Evolutionary conservation across 2,888 invertebrate species (phyloP), one percentile per base, ranked within the genome.

Genomic region (Brenthis daphne): DNA sequence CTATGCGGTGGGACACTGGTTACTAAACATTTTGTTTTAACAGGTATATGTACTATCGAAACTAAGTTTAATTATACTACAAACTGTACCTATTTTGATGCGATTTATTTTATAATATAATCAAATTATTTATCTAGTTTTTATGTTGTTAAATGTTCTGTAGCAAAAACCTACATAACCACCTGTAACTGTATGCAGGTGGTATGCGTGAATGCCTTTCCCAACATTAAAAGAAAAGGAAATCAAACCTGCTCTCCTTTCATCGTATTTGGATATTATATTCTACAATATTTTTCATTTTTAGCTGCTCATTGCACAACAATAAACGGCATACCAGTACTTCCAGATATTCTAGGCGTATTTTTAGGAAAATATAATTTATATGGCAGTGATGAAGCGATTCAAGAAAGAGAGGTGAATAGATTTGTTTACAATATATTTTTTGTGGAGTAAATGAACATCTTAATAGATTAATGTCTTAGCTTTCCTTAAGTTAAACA

Each of bases 1-100:
- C 85, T 82, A 8, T 90, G 90, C 70, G 89, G 89, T 2, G 89
- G 89, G 3, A 86, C 86, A 5, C 69, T 90, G 65, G 64, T 90
- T 3, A 82, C 83, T 0, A 82, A 82, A 57, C 79, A 73, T 50
- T 73, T 79, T 12, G 79, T 89, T 29, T 48, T 89, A 13, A 88
- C 88, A 70, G 88, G 88, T 87, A 57, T 8, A 29, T 29, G 29
- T 29, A 24, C 20, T 48, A 12, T 37, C 0, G 2, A 12, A 43
- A 43, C 8, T 8, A 43, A 43, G 37, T 43, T 43, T 43, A 43
- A 43, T 11, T 43, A 37, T 6, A 6, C 8, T 37, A 37, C 11
- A 8, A 0, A 43, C 11, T 43, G 37, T 11, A 43, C 37, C 37
- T 11, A 43, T 43, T 43, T 43, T 43, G 37, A 43, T 43, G 8